A percentile compares a stretch with the other conserved stretches of the same genome.
These are phyloP conservation scores for Microcebus murinus DNA, from an alignment of 2,113 vertebrate species.

Conservation along the genomic window DNA sequence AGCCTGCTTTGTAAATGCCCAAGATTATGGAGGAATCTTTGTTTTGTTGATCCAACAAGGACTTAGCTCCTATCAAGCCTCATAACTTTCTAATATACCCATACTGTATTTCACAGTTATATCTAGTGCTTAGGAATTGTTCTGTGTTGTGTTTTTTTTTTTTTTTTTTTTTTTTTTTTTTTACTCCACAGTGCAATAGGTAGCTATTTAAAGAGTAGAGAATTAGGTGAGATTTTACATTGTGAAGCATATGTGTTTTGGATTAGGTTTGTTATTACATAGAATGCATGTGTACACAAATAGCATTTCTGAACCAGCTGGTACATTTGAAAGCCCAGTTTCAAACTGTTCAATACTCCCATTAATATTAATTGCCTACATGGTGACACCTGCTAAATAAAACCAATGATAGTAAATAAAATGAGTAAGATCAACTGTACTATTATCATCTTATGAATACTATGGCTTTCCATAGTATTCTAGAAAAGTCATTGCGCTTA, in stretches of 20 bases:
- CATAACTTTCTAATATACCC: not conserved
- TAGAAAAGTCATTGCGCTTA: slow-evolving; percentile 50
- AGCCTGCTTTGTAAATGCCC: not conserved
- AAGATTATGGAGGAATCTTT: not conserved
- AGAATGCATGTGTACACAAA: slow-evolving; percentile 68
- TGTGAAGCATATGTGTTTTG: slow-evolving; percentile 65
- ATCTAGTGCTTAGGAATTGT: not conserved
- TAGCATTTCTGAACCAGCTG: slow-evolving; percentile 75
- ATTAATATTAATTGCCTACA: slow-evolving; percentile 76
- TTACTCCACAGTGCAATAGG: slow-evolving; percentile 54
- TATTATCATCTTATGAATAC: slow-evolving; percentile 22
- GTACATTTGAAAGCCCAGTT: slow-evolving; percentile 68
- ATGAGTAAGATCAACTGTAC: slow-evolving; percentile 62
- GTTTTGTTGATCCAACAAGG: not conserved
- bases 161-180: slow-evolving; percentile 27
- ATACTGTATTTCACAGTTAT: not conserved
- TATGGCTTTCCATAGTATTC: slow-evolving; percentile 39
- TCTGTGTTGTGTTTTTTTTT: not conserved
- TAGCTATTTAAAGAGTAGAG: slow-evolving; percentile 51
- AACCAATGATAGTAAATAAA: slow-evolving; percentile 80
- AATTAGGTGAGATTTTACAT: slow-evolving; percentile 68
- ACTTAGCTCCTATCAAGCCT: not conserved
- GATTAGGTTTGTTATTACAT: slow-evolving; percentile 72
- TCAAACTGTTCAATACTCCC: slow-evolving; percentile 71
- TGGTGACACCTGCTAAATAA: slow-evolving; percentile 77